Evolutionary conservation across 1,140 invertebrate genomes (phyloP).

Genomic region (Harlomillsia oculata): DNA sequence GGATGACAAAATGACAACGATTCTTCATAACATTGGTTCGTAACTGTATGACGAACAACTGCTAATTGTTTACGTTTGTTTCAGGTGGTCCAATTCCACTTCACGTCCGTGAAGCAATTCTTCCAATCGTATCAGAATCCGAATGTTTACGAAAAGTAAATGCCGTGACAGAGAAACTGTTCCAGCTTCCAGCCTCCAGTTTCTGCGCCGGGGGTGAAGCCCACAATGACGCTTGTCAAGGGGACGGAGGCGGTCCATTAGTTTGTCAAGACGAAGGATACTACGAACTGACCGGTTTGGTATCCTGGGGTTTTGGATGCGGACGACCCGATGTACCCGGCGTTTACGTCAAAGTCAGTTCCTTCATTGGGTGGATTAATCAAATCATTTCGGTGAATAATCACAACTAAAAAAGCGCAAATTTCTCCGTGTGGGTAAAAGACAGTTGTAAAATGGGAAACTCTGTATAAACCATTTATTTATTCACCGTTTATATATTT

Average conservation of each 20-base stretch:
- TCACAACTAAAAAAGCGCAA: no score
- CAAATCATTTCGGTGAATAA: slow-evolving; percentile 90
- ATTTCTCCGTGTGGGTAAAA: no score
- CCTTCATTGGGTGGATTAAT: slow-evolving; percentile 93
- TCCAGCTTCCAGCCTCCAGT: slow-evolving; percentile 73
- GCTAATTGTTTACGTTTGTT: slow-evolving; percentile 37
- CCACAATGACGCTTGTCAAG: slow-evolving; percentile 83
- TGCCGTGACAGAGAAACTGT: slow-evolving; percentile 85
- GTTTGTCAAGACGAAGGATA: slow-evolving; percentile 83
- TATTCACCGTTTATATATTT: no score
- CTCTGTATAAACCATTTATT: no score
- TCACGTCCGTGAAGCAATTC: slow-evolving; percentile 74
- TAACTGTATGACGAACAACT: no score
- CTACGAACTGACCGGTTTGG: slow-evolving; percentile 79
- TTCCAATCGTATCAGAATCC: slow-evolving; percentile 85
- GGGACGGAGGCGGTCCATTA: slow-evolving; percentile 77
- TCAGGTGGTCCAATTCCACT: slow-evolving; percentile 80
- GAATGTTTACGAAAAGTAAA: slow-evolving; percentile 87
- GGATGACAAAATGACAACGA: no score
- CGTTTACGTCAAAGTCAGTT: slow-evolving; percentile 86
- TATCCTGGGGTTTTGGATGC: slow-evolving; percentile 79
- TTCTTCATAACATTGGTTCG: no score
- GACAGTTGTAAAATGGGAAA: no score
- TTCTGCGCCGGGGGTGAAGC: slow-evolving; percentile 85
- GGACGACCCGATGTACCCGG: slow-evolving; percentile 6